Evolutionary conservation across 2,113 vertebrate genomes (phyloP).

Genomic region (Trachemys scripta): DNA sequence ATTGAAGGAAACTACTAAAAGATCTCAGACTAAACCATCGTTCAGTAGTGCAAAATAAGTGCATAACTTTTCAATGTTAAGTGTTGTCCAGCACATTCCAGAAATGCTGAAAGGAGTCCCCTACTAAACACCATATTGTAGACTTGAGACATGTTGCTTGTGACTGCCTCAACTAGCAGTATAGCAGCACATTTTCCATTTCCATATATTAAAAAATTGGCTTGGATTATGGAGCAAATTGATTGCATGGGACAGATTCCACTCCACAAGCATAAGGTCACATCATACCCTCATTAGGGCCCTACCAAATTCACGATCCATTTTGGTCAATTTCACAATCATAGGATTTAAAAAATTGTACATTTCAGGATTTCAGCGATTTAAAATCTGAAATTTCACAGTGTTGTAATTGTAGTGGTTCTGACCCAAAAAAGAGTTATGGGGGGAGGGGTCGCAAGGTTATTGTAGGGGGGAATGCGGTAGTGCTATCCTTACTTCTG

Average conservation of each 20-base stretch:
- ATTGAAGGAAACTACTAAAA: constrained; percentile 38
- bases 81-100: constrained; percentile 17
- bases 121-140: neutral
- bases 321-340: no score
- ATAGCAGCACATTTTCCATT: neutral
- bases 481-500: no score
- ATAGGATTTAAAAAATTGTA: no score
- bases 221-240: neutral
- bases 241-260: neutral
- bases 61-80: constrained; percentile 28
- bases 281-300: neutral
- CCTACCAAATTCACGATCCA: no score
- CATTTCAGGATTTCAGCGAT: no score
- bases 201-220: neutral
- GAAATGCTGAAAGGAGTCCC: constrained; percentile 1
- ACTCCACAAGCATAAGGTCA: neutral
- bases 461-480: no score
- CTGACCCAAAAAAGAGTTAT: no score
- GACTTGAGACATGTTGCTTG: accelerated
- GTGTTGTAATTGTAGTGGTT: no score
- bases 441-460: no score
- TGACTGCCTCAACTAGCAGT: neutral
- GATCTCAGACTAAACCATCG: constrained; percentile 39
- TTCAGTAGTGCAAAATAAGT: constrained; percentile 44
- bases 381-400: no score